These are phyloP conservation scores for Mormoops blainvillei DNA, from an alignment of 2,113 vertebrate genomes.

Conservation along the genomic window DNA sequence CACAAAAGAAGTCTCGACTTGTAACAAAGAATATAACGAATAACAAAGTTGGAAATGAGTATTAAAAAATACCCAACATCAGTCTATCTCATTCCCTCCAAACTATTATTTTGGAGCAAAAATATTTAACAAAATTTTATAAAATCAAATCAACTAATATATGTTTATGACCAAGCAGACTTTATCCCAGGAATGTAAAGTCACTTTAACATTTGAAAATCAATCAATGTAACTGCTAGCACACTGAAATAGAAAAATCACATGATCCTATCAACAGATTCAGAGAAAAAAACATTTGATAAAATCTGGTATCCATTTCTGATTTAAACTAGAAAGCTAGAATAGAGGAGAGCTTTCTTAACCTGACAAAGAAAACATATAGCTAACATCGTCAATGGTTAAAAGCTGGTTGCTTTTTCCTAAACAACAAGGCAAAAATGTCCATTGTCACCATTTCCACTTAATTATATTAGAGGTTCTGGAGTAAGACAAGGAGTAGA, in stretches of 20 bases:
- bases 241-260: neutral
- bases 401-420: neutral
- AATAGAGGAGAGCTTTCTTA: neutral
- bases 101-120: neutral
- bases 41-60: neutral
- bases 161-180: neutral
- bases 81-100: neutral
- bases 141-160: neutral
- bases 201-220: neutral
- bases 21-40: neutral
- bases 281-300: neutral
- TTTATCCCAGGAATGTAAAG: neutral
- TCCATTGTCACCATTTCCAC: neutral
- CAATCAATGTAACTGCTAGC: neutral
- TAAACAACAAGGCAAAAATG: neutral
- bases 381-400: neutral
- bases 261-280: neutral
- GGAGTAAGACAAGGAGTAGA: neutral
- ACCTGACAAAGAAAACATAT: neutral
- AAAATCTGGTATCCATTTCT: neutral
- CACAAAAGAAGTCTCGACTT: neutral
- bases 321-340: neutral
- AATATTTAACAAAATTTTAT: neutral
- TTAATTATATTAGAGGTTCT: neutral
- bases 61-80: neutral